Evolutionary conservation across 1,140 invertebrate species (phyloP).

Genomic region (Vanessa atalanta): DNA sequence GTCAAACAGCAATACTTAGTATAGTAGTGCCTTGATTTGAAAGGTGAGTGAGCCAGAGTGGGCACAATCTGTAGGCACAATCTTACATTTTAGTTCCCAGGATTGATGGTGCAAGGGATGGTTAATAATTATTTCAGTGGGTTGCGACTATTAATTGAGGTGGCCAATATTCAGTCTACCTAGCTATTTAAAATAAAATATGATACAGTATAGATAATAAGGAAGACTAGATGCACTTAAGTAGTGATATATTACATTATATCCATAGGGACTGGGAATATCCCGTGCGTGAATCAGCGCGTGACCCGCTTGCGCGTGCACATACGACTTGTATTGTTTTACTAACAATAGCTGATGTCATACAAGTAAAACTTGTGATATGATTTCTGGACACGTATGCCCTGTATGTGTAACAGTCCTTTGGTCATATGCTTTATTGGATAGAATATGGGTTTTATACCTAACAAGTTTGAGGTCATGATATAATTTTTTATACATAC

Average conservation of each 20-base stretch:
- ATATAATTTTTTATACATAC: too few relatives aligned
- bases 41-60: too few relatives aligned
- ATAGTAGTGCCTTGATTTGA: too few relatives aligned
- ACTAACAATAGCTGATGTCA: constrained; percentile 69
- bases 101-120: too few relatives aligned
- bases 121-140: too few relatives aligned
- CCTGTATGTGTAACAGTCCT: constrained; percentile 7
- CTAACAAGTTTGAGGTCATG: neutral
- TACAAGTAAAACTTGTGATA: constrained; percentile 49
- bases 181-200: too few relatives aligned
- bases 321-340: constrained; percentile 53
- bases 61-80: too few relatives aligned
- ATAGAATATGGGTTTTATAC: neutral
- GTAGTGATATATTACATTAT: neutral
- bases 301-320: constrained; percentile 53
- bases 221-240: neutral
- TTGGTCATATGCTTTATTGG: neutral
- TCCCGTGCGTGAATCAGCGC: constrained; percentile 59
- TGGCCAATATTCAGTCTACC: too few relatives aligned
- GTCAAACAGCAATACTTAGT: too few relatives aligned
- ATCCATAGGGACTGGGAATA: constrained; percentile 44
- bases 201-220: neutral
- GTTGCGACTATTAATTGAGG: too few relatives aligned
- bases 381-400: constrained; percentile 48
- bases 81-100: too few relatives aligned